Percentiles rank a stretch among this genome's conserved stretches.
phyloP scores from a whole-genome alignment of 2,113 vertebrate species.

The Leucopsar rothschildi region DNA sequence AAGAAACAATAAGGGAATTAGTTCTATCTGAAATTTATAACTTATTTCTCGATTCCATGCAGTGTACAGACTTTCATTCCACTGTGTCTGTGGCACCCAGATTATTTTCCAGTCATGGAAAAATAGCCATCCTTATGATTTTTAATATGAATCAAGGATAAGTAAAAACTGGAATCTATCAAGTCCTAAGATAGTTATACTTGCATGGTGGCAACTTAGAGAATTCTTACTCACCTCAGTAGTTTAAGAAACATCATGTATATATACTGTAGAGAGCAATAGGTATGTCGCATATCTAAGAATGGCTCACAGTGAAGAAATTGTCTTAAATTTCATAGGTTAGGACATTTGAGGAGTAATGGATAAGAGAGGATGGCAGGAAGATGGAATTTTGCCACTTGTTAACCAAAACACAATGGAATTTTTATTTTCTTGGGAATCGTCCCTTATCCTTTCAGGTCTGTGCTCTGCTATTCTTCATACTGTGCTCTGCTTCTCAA shows the following conservation, averaged over 20 bases:
- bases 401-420: neutral
- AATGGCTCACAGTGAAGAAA: neutral
- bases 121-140: neutral
- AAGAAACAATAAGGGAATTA: neutral
- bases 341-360: neutral
- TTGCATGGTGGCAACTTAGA: neutral
- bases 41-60: neutral
- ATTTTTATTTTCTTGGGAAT: neutral
- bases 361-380: neutral
- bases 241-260: neutral
- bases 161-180: neutral
- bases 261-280: neutral
- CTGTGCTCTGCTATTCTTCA: neutral
- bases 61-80: neutral
- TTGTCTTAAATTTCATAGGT: neutral
- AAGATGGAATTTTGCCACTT: neutral
- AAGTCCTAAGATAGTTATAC: neutral
- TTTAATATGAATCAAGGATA: neutral
- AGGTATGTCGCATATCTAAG: neutral
- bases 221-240: neutral
- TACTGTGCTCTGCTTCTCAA: neutral
- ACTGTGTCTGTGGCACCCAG: neutral
- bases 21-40: neutral
- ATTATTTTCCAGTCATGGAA: neutral
- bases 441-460: neutral